These are phyloP conservation scores for Exephanes ischioxanthus DNA, from an alignment of 2,888 invertebrate genomes.

Conservation along the genomic window DNA sequence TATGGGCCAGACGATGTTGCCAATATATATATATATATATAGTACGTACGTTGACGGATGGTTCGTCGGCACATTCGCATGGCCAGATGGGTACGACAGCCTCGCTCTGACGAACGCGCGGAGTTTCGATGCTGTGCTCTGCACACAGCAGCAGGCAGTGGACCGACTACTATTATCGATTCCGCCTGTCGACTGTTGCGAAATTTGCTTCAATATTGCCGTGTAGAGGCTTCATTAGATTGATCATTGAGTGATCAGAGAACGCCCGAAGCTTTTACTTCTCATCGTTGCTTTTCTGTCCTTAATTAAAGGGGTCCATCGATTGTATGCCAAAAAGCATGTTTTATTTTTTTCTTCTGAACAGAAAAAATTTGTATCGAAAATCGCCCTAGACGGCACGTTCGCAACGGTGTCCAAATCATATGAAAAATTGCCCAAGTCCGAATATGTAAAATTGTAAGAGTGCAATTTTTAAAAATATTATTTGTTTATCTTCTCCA, in stretches of 20 bases:
- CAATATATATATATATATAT: not conserved
- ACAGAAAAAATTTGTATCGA: too few relatives aligned
- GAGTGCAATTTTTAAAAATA: too few relatives aligned
- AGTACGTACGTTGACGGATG: slow-evolving; percentile 9
- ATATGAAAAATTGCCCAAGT: too few relatives aligned
- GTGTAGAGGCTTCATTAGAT: slow-evolving; percentile 35
- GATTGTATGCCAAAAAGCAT: not conserved
- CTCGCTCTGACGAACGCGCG: slow-evolving; percentile 28
- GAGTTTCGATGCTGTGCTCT: slow-evolving; percentile 6
- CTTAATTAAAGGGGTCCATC: slow-evolving; percentile 17
- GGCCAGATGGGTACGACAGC: slow-evolving; percentile 18
- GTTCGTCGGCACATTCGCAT: slow-evolving; percentile 33
- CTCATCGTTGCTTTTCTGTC: not conserved
- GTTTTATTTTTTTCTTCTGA: too few relatives aligned
- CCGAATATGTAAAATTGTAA: too few relatives aligned
- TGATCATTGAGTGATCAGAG: slow-evolving; percentile 2
- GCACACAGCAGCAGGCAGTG: not conserved
- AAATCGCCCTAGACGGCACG: too few relatives aligned
- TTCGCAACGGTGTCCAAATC: too few relatives aligned
- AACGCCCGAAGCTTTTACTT: not conserved
- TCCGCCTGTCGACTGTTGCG: slow-evolving; percentile 12
- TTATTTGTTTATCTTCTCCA: too few relatives aligned
- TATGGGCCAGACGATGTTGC: slow-evolving; percentile 21
- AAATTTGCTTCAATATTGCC: slow-evolving; percentile 27
- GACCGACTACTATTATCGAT: slow-evolving; percentile 31